Percentiles rank a stretch among this genome's conserved stretches.
Conservation (phyloP, 2,797 vertebrate species). For the Natrix natrix region DNA sequence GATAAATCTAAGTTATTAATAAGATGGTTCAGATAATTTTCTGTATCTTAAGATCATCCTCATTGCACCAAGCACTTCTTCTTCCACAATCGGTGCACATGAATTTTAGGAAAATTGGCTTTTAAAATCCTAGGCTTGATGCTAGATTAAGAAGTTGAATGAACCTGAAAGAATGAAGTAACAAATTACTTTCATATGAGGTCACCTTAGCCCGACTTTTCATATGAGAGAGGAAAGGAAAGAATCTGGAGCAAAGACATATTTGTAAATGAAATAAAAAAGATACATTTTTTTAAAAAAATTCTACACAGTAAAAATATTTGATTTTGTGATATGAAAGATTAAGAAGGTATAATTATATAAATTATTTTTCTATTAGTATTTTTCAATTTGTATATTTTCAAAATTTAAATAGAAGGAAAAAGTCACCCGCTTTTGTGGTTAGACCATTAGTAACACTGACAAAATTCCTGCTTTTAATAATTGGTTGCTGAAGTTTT, state of each 20-base stretch:
- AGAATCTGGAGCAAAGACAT: neutral
- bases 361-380: conserved; percentile 4
- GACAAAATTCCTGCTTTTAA: conserved; percentile 37
- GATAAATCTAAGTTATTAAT: neutral
- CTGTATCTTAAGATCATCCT: neutral
- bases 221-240: neutral
- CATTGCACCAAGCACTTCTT: neutral
- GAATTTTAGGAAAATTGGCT: neutral
- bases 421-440: neutral
- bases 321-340: neutral
- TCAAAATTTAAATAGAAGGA: conserved; percentile 10
- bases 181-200: neutral
- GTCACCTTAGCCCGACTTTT: neutral
- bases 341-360: neutral
- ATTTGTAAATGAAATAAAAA: neutral
- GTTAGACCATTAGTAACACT: conserved; percentile 16
- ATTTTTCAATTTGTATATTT: neutral
- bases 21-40: neutral
- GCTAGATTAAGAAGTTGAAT: neutral
- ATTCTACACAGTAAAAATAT: neutral
- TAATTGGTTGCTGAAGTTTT: conserved; percentile 19
- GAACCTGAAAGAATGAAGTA: neutral
- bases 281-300: neutral
- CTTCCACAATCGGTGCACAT: neutral
- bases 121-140: neutral